Evolutionary conservation across 2,797 vertebrate genomes (phyloP).

Genomic region (Thunnus albacares): DNA sequence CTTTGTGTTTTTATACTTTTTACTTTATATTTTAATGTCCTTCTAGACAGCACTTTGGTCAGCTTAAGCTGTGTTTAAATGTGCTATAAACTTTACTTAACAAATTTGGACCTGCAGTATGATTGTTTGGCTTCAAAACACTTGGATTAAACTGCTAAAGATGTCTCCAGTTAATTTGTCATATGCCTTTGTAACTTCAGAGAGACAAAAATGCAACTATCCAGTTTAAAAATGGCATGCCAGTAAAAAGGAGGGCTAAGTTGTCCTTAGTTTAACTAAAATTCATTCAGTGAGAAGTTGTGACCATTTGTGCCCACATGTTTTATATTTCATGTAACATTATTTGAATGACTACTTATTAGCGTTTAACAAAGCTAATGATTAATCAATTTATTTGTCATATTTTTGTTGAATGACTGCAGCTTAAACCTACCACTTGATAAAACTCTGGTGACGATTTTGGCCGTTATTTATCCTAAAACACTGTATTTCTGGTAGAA

Average conservation of each 20-base stretch:
- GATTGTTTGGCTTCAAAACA: constrained; percentile 1
- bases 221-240: neutral
- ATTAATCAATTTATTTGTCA: too few relatives aligned
- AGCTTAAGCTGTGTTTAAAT: too few relatives aligned
- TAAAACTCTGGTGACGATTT: too few relatives aligned
- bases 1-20: too few relatives aligned
- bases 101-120: neutral
- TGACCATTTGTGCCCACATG: neutral
- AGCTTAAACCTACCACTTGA: too few relatives aligned
- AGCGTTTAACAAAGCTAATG: neutral
- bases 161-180: neutral
- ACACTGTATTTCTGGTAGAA: neutral
- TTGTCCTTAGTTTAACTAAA: neutral
- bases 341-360: neutral
- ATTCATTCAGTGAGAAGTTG: neutral
- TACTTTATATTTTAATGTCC: too few relatives aligned
- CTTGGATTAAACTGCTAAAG: neutral
- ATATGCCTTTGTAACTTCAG: too few relatives aligned
- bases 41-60: too few relatives aligned
- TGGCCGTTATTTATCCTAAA: neutral
- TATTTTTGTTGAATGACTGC: too few relatives aligned
- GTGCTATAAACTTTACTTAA: too few relatives aligned
- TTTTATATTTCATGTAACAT: neutral
- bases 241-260: neutral
- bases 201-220: neutral